phyloP scores from a whole-genome alignment of 2,888 invertebrate species.

The Agrochola lota region DNA sequence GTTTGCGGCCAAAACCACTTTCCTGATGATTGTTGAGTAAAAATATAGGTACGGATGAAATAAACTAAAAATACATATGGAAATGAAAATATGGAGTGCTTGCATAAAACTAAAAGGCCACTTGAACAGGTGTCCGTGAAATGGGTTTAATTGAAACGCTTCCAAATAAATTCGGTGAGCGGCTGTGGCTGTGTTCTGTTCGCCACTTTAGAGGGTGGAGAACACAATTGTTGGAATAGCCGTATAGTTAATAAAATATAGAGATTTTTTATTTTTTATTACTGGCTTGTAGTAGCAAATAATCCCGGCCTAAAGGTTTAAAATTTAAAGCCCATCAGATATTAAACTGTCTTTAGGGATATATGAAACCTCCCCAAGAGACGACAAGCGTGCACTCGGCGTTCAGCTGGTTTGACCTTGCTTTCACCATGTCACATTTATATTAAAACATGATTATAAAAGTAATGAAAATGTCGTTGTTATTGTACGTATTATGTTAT shows the following conservation, averaged over 20 bases:
- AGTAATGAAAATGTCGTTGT: neutral
- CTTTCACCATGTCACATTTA: no score
- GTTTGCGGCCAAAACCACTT: slow-evolving; percentile 29
- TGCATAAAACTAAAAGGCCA: slow-evolving; percentile 43
- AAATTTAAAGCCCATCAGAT: neutral
- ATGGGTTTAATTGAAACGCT: slow-evolving; percentile 43
- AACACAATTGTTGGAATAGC: neutral
- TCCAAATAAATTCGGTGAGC: slow-evolving; percentile 50
- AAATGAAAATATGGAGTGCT: slow-evolving; percentile 42
- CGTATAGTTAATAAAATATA: neutral
- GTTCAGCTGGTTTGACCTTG: neutral
- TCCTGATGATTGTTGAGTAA: slow-evolving; percentile 5
- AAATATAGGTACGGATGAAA: slow-evolving; percentile 3
- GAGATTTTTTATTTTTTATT: neutral
- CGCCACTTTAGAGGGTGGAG: slow-evolving; percentile 11
- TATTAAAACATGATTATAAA: slow-evolving; percentile 7
- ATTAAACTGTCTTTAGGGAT: neutral
- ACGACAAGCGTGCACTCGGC: neutral
- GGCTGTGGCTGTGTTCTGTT: neutral
- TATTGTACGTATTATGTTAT: neutral
- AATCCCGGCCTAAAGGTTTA: neutral
- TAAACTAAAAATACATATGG: slow-evolving; percentile 19
- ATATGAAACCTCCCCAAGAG: no score
- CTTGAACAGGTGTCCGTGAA: slow-evolving; percentile 49
- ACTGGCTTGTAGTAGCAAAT: neutral